phyloP scores from a whole-genome alignment of 2,888 invertebrate genomes.

The Schizaphis graminum region DNA sequence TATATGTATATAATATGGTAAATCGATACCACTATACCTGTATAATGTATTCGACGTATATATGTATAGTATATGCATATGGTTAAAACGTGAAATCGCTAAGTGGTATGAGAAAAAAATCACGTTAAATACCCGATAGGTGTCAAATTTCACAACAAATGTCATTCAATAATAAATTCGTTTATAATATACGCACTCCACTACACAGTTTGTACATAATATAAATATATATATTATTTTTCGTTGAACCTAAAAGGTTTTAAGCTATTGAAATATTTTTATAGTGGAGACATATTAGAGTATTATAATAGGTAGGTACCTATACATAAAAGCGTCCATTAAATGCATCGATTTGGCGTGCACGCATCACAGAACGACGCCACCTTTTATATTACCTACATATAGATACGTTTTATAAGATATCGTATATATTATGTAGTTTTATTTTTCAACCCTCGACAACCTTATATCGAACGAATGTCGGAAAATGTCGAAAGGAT shows the following conservation, averaged over 20 bases:
- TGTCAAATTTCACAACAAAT: conserved; percentile 53
- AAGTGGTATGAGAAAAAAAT: conserved; percentile 33
- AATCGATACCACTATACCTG: background rate
- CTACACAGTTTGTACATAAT: background rate
- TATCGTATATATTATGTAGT: background rate
- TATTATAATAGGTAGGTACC: background rate
- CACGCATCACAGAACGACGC: background rate
- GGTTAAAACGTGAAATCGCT: conserved; percentile 35
- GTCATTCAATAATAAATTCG: conserved; percentile 42
- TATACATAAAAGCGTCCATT: conserved; percentile 47
- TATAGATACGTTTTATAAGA: background rate
- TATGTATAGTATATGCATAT: background rate
- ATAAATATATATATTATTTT: background rate
- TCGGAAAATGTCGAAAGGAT: conserved; percentile 40
- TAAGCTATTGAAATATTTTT: conserved; percentile 48
- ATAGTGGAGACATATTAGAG: background rate
- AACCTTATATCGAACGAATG: background rate
- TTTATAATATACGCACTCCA: conserved; percentile 2
- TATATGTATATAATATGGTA: background rate
- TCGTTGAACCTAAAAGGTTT: conserved; percentile 53
- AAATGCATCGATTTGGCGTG: conserved; percentile 49
- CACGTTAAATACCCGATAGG: background rate
- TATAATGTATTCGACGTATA: background rate
- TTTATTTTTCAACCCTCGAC: conserved; percentile 33
- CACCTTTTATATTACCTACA: background rate